phyloP scores from a whole-genome alignment of 1,140 invertebrate species.

The Geopemphigus sp. region DNA sequence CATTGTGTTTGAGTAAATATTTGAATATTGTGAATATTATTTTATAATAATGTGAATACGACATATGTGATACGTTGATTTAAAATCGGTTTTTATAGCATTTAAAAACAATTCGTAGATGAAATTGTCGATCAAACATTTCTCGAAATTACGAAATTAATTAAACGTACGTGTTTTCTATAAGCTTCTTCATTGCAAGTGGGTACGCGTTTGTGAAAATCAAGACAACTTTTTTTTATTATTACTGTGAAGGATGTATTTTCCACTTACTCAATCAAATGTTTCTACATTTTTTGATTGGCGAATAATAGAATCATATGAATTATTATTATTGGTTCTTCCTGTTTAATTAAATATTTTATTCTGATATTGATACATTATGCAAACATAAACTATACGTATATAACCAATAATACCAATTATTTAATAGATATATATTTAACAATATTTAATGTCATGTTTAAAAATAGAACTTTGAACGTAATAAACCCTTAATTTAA shows the following conservation, averaged over 20 bases:
- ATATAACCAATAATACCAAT: too few relatives aligned
- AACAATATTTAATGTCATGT: too few relatives aligned
- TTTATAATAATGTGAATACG: too few relatives aligned
- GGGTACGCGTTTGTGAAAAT: not conserved
- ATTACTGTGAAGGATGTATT: slow-evolving; percentile 7
- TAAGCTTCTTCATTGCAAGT: not conserved
- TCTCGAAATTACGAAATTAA: not conserved
- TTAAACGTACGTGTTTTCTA: not conserved
- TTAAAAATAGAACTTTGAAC: too few relatives aligned
- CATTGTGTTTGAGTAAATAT: too few relatives aligned
- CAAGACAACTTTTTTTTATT: slow-evolving; percentile 22
- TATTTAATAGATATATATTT: too few relatives aligned
- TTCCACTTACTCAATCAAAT: slow-evolving; percentile 16
- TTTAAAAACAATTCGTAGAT: slow-evolving; percentile 1
- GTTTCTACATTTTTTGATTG: slow-evolving; percentile 20
- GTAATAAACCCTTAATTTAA: too few relatives aligned
- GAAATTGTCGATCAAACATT: not conserved
- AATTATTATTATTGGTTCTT: slow-evolving; percentile 43
- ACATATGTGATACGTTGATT: too few relatives aligned
- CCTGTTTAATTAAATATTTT: slow-evolving; percentile 20
- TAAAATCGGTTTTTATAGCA: too few relatives aligned
- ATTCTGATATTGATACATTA: too few relatives aligned
- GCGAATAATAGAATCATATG: slow-evolving; percentile 38
- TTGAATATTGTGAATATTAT: too few relatives aligned
- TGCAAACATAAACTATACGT: too few relatives aligned